Percentiles rank a stretch among this genome's conserved stretches.
Evolutionary conservation across 1,140 invertebrate species (phyloP).

Genomic region (Philotrypesis tridentata): DNA sequence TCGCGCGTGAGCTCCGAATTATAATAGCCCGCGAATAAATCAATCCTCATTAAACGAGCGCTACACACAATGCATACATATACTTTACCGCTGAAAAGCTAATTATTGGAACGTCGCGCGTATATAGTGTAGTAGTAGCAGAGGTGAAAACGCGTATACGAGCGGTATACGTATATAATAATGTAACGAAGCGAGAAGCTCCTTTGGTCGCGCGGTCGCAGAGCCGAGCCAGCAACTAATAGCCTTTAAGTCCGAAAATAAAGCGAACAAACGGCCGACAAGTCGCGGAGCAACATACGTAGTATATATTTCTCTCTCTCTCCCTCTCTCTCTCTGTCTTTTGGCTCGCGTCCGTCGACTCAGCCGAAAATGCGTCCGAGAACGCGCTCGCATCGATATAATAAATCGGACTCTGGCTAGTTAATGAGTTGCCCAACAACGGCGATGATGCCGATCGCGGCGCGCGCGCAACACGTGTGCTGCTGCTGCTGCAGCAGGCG

Average conservation of each 20-base stretch:
- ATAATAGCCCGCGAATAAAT: neutral
- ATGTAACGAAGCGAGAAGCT: no score
- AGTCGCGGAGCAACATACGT: neutral
- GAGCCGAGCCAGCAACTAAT: neutral
- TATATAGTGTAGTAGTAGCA: no score
- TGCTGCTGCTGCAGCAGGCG: no score
- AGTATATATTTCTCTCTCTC: no score
- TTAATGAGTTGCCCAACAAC: constrained; percentile 27
- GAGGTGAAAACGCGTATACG: no score
- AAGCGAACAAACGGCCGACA: neutral
- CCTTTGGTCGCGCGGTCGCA: neutral
- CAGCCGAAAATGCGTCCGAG: neutral
- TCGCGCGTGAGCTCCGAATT: neutral
- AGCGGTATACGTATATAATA: no score
- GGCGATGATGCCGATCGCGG: neutral
- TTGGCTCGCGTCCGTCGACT: neutral
- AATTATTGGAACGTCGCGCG: neutral
- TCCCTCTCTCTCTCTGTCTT: neutral
- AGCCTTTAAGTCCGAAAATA: neutral
- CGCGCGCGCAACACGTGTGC: constrained; percentile 63
- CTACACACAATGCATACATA: neutral
- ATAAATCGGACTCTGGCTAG: constrained; percentile 2
- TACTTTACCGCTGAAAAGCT: neutral
- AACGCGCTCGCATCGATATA: no score
- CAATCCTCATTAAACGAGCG: neutral